phyloP scores from a whole-genome alignment of 2,113 vertebrate genomes.

The Thalassoma bifasciatum region DNA sequence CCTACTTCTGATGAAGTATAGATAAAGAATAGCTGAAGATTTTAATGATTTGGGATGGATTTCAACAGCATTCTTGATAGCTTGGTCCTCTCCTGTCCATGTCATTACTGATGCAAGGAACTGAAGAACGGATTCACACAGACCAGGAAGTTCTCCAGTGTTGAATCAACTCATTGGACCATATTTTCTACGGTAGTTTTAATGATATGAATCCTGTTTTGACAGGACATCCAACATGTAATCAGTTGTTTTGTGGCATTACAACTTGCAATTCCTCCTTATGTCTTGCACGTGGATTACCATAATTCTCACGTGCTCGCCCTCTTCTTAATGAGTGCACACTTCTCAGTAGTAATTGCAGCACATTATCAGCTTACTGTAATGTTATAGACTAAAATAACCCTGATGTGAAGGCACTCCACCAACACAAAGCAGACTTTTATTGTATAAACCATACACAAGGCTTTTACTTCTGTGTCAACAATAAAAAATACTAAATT shows the following conservation, averaged over 20 bases:
- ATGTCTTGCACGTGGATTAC: neutral
- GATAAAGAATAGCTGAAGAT: constrained; percentile 12
- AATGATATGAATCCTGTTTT: neutral
- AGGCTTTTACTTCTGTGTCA: neutral
- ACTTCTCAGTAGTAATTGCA: neutral
- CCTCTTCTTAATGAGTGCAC: neutral
- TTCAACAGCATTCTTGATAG: neutral
- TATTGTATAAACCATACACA: neutral
- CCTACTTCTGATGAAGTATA: constrained; percentile 17
- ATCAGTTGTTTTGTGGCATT: neutral
- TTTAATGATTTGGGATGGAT: constrained; percentile 32
- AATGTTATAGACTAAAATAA: neutral
- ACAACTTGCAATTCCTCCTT: neutral
- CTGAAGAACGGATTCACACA: neutral
- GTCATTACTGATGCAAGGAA: neutral
- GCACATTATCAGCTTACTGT: constrained; percentile 4
- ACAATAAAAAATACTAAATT: neutral
- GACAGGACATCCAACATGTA: neutral
- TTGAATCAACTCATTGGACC: neutral
- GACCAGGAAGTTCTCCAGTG: constrained; percentile 17
- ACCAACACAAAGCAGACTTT: neutral
- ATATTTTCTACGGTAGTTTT: neutral
- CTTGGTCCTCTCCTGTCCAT: constrained; percentile 7
- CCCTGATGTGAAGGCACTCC: neutral
- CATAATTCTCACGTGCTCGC: neutral